Base-by-base conservation (phyloP, 2,113 vertebrate species). In the Notarius lentiginosus region DNA sequence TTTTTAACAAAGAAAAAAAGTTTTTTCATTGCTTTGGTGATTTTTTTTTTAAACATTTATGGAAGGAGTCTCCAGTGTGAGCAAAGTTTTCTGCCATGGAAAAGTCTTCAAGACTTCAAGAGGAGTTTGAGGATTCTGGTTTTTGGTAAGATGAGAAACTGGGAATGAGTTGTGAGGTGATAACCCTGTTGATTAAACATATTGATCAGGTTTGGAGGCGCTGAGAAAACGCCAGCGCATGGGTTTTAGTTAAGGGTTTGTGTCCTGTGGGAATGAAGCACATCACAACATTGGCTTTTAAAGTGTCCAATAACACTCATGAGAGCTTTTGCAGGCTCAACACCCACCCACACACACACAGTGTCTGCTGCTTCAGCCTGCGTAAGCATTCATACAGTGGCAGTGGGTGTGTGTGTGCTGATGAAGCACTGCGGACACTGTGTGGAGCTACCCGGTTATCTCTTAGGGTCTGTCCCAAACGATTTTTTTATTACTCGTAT, bases 281-380 rank as follows among this genome's bases (percentile, higher is more conserved):
- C 4, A 66, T 79, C 61, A 65, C 84, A 56, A 34, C 20, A 34
- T 27, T 56, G 49, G 34, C 15, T 72, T 82, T 51, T 0, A 65
- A 53, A 63, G 63, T 49, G 55, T 47, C 27, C 18, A 73, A 9
- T 24, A 75, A 41, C 9, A 53, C 24, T 15, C 55, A 68, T 61
- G 63, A 82, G 55, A 72, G 85, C 79, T 56, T 66, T 17, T 56
- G 72, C 66, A 81, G 77, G 12, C 75, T 4, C 14, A 1, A 11
- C 53, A 80, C 77, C 58, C 55, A 79, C 34, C 34, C 24, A 34
- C 56, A 72, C 53, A 81, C 53, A 68, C 65, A 60, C 65, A 76
- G 11, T 56, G 72, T 66, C 63, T 86, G 85, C 65, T 51, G 79
- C 15, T 24, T 86, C 30, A 70, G 17, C 47, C 63, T 77, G 56